Evolutionary conservation across 2,888 invertebrate species (phyloP), one percentile per base, ranked within the genome.

Genomic region (Sialis fuliginosa): DNA sequence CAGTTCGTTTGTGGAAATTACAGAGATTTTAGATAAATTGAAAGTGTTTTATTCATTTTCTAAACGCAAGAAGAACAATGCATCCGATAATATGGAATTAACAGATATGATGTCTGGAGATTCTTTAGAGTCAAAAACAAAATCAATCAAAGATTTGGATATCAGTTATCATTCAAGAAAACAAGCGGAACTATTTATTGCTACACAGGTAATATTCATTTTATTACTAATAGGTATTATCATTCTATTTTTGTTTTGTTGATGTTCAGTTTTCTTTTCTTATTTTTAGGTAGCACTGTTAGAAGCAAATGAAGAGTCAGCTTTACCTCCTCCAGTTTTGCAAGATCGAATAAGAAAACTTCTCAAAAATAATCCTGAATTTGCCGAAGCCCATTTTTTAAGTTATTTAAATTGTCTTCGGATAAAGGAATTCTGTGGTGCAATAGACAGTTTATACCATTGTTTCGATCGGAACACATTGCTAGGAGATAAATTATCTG

Each of bases 341-440:
- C 88, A 91, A 59, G 75, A 74, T 56, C 76, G 76, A 51, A 78
- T 89, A 33, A 71, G 71, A 52, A 76, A 80, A 58, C 75, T 90
- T 50, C 70, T 88, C 43, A 74, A 73, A 57, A 78, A 80, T 51
- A 83, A 85, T 64, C 84, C 85, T 5, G 81, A 84, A 55, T 77
- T 86, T 58, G 77, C 86, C 31, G 87, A 88, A 69, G 81, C 85
- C 51, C 89, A 93, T 68, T 93, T 86, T 60, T 70, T 95, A 39
- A 88, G 86, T 57, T 93, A 89, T 61, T 68, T 95, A 59, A 95
- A 95, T 64, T 87, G 84, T 58, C 66, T 93, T 50, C 72, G 93
- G 22, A 77, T 88, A 39, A 82, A 83, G 55, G 95, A 95, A 62
- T 90, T 84, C 59, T 85, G 85, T 57, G 88, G 80, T 33, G 87